A percentile compares a stretch with the other conserved stretches of the same genome.
phyloP scores from a whole-genome alignment of 1,140 invertebrate species.

The Zaprionus ghesquierei region DNA sequence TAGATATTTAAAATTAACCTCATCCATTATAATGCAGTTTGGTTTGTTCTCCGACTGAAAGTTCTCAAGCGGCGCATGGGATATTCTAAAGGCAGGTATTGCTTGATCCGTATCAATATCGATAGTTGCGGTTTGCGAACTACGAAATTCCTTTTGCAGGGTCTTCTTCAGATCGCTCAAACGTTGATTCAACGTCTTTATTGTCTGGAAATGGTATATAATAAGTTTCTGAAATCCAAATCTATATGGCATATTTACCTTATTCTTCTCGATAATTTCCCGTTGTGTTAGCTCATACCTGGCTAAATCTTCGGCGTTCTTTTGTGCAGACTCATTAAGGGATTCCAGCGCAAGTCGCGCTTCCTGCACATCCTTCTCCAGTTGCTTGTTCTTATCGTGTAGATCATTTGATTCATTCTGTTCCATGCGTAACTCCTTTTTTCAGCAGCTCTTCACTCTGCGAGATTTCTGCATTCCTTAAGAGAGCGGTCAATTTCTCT shows the following conservation, averaged over 20 bases:
- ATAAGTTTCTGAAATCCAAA: not conserved
- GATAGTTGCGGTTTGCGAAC: conserved; percentile 50
- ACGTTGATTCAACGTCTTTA: conserved; percentile 93
- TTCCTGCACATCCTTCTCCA: conserved; percentile 81
- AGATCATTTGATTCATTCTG: conserved; percentile 70
- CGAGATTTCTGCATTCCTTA: conserved; percentile 92
- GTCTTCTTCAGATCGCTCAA: conserved; percentile 95
- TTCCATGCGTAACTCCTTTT: conserved; percentile 86
- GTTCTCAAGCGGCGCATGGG: conserved; percentile 31
- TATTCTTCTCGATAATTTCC: conserved; percentile 91
- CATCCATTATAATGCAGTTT: conserved; percentile 84
- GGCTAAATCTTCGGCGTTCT: conserved; percentile 85
- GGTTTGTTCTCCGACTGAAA: conserved; percentile 49
- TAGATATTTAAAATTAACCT: conserved; percentile 87
- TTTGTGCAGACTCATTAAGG: conserved; percentile 83
- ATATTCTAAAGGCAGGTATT: conserved; percentile 42
- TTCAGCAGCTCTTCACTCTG: conserved; percentile 90
- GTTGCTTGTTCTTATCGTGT: conserved; percentile 84
- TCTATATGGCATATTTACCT: conserved; percentile 75
- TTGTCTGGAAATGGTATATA: conserved; percentile 84
- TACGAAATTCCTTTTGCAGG: conserved; percentile 91
- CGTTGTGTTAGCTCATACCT: conserved; percentile 88
- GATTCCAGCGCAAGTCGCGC: conserved; percentile 83
- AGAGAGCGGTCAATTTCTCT: conserved; percentile 89
- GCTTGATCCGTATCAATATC: conserved; percentile 51